phyloP scores from a whole-genome alignment of 1,140 invertebrate species.

The Lepidurus arcticus region DNA sequence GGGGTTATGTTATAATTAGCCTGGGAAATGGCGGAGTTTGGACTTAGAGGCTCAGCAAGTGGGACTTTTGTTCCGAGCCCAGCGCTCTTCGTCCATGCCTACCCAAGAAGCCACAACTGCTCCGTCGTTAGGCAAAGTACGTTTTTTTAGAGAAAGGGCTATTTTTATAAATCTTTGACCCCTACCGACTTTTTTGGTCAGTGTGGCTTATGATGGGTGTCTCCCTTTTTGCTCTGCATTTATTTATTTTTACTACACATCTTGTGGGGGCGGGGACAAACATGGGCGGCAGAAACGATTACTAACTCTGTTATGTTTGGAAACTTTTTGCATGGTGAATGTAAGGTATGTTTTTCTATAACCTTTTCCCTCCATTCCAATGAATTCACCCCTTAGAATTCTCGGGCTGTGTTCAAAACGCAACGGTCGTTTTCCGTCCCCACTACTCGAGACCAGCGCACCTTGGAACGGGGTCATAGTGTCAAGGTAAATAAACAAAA shows the following conservation, averaged over 20 bases:
- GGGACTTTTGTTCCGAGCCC: constrained; percentile 52
- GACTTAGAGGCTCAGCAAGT: constrained; percentile 51
- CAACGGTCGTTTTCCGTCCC: constrained; percentile 86
- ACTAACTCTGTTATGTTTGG: neutral
- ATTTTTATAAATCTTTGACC: neutral
- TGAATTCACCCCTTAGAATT: constrained; percentile 16
- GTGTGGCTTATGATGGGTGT: constrained; percentile 21
- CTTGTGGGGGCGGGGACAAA: neutral
- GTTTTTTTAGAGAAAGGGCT: neutral
- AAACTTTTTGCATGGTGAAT: constrained; percentile 16
- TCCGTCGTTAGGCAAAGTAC: constrained; percentile 36
- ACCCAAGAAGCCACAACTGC: constrained; percentile 43
- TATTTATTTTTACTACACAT: neutral
- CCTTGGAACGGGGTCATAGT: constrained; percentile 44
- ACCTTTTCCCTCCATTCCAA: constrained; percentile 34
- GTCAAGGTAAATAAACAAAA: constrained; percentile 27
- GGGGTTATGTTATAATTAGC: constrained; percentile 41
- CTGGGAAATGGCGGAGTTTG: constrained; percentile 52
- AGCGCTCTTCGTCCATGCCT: constrained; percentile 57
- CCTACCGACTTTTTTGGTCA: neutral
- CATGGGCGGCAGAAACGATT: neutral
- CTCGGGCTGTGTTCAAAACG: constrained; percentile 75
- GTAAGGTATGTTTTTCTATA: constrained; percentile 35
- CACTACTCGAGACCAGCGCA: constrained; percentile 58
- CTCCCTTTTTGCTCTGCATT: constrained; percentile 6